Base-by-base conservation (phyloP, 2,113 vertebrate species). In the Nymphicus hollandicus region DNA sequence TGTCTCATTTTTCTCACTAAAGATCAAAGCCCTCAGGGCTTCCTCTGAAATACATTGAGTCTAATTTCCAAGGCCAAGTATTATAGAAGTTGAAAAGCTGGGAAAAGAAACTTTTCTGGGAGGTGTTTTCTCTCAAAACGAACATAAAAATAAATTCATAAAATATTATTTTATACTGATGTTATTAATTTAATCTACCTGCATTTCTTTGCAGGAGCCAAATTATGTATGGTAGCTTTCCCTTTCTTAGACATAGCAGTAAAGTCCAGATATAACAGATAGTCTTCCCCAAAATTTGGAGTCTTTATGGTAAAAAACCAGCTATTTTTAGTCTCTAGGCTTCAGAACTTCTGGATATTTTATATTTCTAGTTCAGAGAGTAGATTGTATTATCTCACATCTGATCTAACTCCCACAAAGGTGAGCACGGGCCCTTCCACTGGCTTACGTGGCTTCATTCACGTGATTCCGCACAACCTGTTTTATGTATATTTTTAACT, bases 401-500 rank as follows among this genome's bases (percentile, higher is more conserved):
- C 43, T 53, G n/a, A 33, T 39, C 27, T 35, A 33, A 35, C 7
- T 35, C 25, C 17, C 44, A 4, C 24, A 8, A 3, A 35, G 50
- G 5, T 33, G 56, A 63, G 56, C 19, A 23, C 23, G 2, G 41
- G 4, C 9, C 22, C 60, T 85, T 90, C 43, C 17, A 2, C 47
- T 39, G 19, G 17, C 20, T 37, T 14, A 6, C 2, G 9, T 60
- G 19, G 46, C 46, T 14, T 37, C 6, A 3, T 13, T 53, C 47
- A 31, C 35, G 17, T 0, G 0, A n/a, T 22, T 58, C 49, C 39
- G 33, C 35, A 10, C 12, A 10, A 63, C 17, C 43, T 46, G 1
- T 52, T 66, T 64, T 25, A 37, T 9, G 11, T 9, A 2, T 52
- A 14, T 23, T 58, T 85, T 52, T 64, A 56, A 14, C 27, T 50